Evolutionary conservation across 2,888 invertebrate species (phyloP).

Genomic region (Lochmaea crataegi): DNA sequence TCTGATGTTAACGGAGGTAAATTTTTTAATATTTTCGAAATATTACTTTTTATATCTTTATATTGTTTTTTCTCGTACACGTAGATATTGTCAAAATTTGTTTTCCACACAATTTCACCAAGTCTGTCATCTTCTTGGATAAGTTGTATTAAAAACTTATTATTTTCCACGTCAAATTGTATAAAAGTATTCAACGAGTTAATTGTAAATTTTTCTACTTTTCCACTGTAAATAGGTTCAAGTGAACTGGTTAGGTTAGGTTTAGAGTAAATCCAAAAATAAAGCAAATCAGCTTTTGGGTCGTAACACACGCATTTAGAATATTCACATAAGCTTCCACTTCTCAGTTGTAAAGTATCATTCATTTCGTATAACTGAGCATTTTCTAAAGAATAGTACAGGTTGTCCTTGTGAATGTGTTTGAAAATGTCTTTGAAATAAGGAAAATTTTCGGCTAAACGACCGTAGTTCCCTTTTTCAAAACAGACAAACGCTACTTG

Average conservation of each 20-base stretch:
- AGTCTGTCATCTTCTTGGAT: background rate
- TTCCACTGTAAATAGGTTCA: background rate
- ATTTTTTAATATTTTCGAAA: background rate
- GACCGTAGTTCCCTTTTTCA: too few relatives aligned
- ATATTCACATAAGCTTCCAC: background rate
- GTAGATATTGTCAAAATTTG: background rate
- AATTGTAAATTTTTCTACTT: background rate
- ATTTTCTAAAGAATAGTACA: background rate
- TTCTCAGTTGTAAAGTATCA: background rate
- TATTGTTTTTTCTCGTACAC: background rate
- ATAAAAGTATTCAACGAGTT: background rate
- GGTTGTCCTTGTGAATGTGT: rapidly evolving
- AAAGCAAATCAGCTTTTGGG: background rate
- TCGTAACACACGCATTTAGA: background rate
- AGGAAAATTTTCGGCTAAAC: too few relatives aligned
- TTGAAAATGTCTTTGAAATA: background rate
- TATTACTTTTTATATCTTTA: background rate
- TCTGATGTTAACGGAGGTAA: background rate
- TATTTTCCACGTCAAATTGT: background rate
- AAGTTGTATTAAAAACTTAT: background rate
- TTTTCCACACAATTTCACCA: background rate
- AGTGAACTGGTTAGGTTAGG: background rate
- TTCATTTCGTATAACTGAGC: background rate
- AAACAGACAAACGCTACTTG: background rate
- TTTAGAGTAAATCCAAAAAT: background rate